Conservation (phyloP, 2,113 vertebrate genomes). For the Sterrhoptilus dennistouni region DNA sequence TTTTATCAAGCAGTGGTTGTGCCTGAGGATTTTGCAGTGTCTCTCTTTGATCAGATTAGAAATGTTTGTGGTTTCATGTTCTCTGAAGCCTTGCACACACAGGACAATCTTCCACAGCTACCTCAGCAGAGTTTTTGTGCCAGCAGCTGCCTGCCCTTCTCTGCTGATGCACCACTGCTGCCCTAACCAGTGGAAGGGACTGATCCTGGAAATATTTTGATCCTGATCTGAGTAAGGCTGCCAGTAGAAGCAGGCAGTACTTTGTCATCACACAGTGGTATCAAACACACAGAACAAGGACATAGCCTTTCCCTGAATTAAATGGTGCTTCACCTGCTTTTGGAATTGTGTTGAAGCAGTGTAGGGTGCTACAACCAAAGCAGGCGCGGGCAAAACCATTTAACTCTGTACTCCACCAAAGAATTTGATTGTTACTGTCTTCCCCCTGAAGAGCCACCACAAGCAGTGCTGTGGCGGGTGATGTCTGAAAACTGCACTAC, state of each 20-base stretch:
- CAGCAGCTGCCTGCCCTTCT: not conserved
- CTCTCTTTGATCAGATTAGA: not conserved
- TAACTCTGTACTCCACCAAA: not conserved
- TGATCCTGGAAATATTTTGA: not conserved
- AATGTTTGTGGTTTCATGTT: not conserved
- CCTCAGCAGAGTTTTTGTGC: not conserved
- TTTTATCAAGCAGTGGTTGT: not conserved
- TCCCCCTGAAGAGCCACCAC: not conserved
- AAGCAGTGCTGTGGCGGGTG: not conserved
- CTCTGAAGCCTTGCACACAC: not conserved
- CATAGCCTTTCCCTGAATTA: not conserved
- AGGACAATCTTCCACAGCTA: accelerated
- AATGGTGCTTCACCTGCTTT: not conserved
- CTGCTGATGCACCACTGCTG: not conserved
- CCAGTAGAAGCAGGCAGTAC: not conserved
- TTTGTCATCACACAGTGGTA: not conserved
- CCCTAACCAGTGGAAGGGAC: not conserved
- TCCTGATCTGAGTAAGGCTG: not conserved
- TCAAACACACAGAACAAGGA: accelerated
- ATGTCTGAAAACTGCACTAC: not conserved
- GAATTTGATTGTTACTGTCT: not conserved
- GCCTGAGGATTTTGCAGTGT: not conserved
- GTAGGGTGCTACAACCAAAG: accelerated
- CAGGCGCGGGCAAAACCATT: not conserved
- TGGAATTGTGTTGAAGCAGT: not conserved